phyloP scores from a whole-genome alignment of 1,140 invertebrate genomes.

The Caenorhabditis brenneri region DNA sequence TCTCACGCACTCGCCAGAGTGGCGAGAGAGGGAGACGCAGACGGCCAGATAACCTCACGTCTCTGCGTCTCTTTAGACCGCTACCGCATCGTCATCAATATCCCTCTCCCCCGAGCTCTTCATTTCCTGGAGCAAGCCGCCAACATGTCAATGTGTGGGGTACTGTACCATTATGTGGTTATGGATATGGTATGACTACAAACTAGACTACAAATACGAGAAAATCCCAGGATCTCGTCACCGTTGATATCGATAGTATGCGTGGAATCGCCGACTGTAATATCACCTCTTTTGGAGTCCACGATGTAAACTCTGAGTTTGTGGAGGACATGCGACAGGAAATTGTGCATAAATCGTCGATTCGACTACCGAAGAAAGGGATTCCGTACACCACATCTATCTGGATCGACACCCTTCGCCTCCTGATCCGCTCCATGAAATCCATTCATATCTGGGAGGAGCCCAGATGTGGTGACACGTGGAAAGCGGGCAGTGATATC shows the following conservation, averaged over 20 bases:
- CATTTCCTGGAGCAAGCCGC: conserved; percentile 18
- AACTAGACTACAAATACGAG: not conserved
- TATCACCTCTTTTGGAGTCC: not conserved
- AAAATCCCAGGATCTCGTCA: not conserved
- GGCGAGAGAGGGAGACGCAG: no score
- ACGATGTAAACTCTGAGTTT: conserved; percentile 1
- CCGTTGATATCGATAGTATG: not conserved
- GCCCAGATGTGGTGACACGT: not conserved
- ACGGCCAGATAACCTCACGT: no score
- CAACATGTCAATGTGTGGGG: conserved; percentile 33
- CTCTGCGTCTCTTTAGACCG: conserved; percentile 11
- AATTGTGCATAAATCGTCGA: conserved; percentile 18
- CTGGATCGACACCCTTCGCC: conserved; percentile 40
- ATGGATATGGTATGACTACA: conserved; percentile 7
- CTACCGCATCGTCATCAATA: conserved; percentile 1
- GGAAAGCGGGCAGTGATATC: conserved; percentile 23
- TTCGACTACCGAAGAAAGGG: conserved; percentile 9
- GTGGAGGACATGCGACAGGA: conserved; percentile 4
- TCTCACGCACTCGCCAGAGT: no score
- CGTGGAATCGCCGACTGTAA: conserved; percentile 4
- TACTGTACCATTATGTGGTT: conserved; percentile 22
- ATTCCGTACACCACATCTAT: conserved; percentile 18
- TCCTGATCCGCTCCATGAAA: conserved; percentile 31
- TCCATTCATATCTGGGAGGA: conserved; percentile 40
- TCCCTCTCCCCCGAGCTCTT: not conserved